Percentiles rank a stretch among this genome's conserved stretches.
Evolutionary conservation across 2,113 vertebrate species (phyloP).

Genomic region (Colinus virginianus): DNA sequence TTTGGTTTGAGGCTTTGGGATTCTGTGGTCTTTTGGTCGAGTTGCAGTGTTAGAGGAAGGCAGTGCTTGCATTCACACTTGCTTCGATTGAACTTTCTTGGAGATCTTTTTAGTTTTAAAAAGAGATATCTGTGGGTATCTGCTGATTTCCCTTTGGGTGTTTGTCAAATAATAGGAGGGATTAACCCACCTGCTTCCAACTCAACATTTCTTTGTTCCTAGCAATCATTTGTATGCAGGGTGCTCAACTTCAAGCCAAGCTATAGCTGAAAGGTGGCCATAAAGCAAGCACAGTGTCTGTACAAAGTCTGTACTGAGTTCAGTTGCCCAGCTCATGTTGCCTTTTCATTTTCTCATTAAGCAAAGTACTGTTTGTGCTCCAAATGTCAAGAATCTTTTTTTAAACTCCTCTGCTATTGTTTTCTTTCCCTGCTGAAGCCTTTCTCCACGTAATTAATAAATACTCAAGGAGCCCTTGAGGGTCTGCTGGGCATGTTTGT

Average conservation of each 20-base stretch:
- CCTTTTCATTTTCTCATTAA: not conserved
- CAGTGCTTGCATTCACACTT: not conserved
- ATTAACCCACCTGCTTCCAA: not conserved
- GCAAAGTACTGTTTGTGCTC: not conserved
- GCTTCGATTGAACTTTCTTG: not conserved
- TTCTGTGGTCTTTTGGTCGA: not conserved
- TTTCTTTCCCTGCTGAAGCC: conserved; percentile 24
- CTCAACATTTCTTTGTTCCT: not conserved
- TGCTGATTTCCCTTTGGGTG: accelerated
- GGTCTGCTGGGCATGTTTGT: not conserved
- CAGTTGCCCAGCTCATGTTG: not conserved
- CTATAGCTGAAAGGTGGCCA: not conserved
- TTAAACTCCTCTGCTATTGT: not conserved
- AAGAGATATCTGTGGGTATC: not conserved
- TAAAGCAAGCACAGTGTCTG: not conserved
- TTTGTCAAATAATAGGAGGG: not conserved
- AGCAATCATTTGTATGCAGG: not conserved
- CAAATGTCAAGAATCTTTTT: conserved; percentile 7
- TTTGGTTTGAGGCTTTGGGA: not conserved
- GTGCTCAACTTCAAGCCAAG: not conserved
- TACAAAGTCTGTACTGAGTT: not conserved
- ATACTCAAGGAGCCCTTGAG: not conserved
- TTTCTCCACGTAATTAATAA: not conserved
- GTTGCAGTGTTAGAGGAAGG: accelerated
- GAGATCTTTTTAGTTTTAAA: not conserved